A percentile compares a stretch with the other conserved stretches of the same genome.
Evolutionary conservation across 2,888 invertebrate genomes (phyloP).

Genomic region (Drosophila cognata): DNA sequence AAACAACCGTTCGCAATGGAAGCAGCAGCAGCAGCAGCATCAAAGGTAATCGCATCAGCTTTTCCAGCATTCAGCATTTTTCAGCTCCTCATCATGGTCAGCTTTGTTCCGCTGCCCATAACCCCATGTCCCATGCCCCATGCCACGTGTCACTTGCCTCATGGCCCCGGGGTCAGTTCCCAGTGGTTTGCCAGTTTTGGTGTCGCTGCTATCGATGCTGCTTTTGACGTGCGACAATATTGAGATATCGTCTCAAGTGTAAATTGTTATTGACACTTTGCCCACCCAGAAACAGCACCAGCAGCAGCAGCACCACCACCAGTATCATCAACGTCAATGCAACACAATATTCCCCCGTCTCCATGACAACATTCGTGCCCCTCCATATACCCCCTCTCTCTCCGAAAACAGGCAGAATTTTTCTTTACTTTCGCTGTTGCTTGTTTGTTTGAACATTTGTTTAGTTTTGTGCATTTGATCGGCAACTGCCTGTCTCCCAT

Average conservation of each 20-base stretch:
- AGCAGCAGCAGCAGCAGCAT: conserved; percentile 24
- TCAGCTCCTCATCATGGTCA: conserved; percentile 43
- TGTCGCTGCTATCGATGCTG: conserved; percentile 44
- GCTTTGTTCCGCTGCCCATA: conserved; percentile 30
- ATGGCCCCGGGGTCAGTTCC: conserved; percentile 6
- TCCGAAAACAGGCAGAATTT: not conserved
- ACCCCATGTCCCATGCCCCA: not conserved
- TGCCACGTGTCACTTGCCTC: not conserved
- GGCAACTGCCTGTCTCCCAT: conserved; percentile 24
- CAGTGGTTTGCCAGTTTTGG: conserved; percentile 23
- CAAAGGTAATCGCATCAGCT: conserved; percentile 44
- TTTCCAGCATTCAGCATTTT: conserved; percentile 30
- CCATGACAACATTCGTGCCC: not conserved
- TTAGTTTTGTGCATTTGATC: conserved; percentile 69
- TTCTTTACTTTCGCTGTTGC: conserved; percentile 17
- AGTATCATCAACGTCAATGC: conserved; percentile 65
- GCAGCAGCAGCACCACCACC: conserved; percentile 10
- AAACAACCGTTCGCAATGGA: conserved; percentile 28
- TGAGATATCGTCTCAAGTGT: conserved; percentile 81
- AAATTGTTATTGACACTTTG: conserved; percentile 80
- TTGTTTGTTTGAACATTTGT: conserved; percentile 62
- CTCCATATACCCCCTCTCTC: conserved; percentile 2
- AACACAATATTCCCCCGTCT: conserved; percentile 36
- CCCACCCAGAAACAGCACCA: conserved; percentile 26
- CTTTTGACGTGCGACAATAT: conserved; percentile 74